phyloP scores from a whole-genome alignment of 2,888 invertebrate genomes.

The Argyra leucocephala region DNA sequence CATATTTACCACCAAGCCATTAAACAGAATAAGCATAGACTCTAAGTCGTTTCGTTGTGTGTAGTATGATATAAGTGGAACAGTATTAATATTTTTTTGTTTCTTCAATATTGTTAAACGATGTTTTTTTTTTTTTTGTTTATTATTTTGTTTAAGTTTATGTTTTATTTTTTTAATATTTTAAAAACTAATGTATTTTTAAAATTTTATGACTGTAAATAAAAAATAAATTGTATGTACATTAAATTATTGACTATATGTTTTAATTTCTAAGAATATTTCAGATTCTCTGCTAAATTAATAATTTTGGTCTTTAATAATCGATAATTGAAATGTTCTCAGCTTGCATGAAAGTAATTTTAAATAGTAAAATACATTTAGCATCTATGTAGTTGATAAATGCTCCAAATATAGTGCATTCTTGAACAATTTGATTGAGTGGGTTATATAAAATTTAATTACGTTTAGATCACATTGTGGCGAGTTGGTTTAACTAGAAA shows the following conservation, averaged over 20 bases:
- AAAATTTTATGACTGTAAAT: not conserved
- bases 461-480: too few relatives aligned
- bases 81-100: not conserved
- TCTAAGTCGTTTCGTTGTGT: not conserved
- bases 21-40: not conserved
- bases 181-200: not conserved
- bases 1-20: constrained; percentile 35
- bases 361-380: too few relatives aligned
- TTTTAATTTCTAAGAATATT: too few relatives aligned
- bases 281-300: too few relatives aligned
- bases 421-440: too few relatives aligned
- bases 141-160: not conserved
- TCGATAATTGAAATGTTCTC: too few relatives aligned
- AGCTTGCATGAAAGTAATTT: too few relatives aligned
- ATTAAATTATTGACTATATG: not conserved
- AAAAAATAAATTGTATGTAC: not conserved
- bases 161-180: not conserved
- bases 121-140: not conserved
- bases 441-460: too few relatives aligned
- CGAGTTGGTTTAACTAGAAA: too few relatives aligned
- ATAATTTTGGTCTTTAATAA: too few relatives aligned
- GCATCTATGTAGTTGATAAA: too few relatives aligned
- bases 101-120: constrained; percentile 4
- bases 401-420: too few relatives aligned
- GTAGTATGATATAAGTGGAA: not conserved